Conservation (phyloP, 2,113 vertebrate species). For the Psammodynastes pulverulentus region DNA sequence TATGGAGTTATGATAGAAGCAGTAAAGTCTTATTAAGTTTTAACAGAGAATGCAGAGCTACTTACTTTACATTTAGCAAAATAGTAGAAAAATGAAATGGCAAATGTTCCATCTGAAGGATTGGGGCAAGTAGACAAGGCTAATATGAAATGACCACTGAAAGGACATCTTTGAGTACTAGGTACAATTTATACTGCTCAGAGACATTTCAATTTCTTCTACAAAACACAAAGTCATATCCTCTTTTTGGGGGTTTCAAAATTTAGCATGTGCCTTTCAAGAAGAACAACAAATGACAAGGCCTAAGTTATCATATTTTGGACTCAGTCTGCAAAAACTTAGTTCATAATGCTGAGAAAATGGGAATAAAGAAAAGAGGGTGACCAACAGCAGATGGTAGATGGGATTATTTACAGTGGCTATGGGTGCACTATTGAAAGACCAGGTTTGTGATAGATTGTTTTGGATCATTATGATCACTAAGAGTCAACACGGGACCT, state of each 20-base stretch:
- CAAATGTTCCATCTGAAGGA: background rate
- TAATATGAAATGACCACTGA: slow-evolving; percentile 8
- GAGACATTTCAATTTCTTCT: slow-evolving; percentile 27
- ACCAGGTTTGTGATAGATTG: background rate
- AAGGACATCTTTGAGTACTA: background rate
- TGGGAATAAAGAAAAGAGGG: background rate
- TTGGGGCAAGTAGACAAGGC: background rate
- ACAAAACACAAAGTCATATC: background rate
- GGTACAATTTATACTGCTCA: background rate
- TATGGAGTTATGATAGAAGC: slow-evolving; percentile 52
- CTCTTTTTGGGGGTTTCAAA: background rate
- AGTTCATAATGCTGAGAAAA: background rate
- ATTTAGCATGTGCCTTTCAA: background rate
- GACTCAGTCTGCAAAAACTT: background rate
- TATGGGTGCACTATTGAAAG: background rate
- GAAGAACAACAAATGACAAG: background rate
- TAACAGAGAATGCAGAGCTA: slow-evolving; percentile 37
- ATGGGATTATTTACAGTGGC: background rate
- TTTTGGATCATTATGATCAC: background rate
- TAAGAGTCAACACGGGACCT: background rate
- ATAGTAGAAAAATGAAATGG: slow-evolving; percentile 17
- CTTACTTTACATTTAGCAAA: slow-evolving; percentile 46
- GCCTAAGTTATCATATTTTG: background rate
- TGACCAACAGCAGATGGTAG: background rate
- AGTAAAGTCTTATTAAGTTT: slow-evolving; percentile 58